A percentile compares a stretch with the other conserved stretches of the same genome.
phyloP scores from a whole-genome alignment of 2,113 vertebrate genomes.

The Psittacus erithacus region DNA sequence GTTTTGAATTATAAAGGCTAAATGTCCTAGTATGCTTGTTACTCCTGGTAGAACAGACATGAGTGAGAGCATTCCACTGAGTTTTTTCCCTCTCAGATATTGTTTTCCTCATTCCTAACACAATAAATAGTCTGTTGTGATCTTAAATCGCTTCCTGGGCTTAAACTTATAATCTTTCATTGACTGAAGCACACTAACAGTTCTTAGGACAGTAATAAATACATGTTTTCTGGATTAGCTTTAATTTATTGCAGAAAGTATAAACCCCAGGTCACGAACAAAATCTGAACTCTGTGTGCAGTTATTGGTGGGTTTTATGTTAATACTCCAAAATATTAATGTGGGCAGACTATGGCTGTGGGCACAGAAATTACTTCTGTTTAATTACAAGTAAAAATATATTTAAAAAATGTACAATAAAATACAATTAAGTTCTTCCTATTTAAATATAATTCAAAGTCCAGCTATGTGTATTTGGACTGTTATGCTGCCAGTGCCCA shows the following conservation, averaged over 20 bases:
- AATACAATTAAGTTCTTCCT: neutral
- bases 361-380: neutral
- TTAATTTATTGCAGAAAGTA: neutral
- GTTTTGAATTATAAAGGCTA: constrained; percentile 38
- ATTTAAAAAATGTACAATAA: neutral
- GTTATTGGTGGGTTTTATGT: neutral
- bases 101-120: neutral
- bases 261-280: neutral
- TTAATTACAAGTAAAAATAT: neutral
- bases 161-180: neutral
- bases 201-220: neutral
- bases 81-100: neutral
- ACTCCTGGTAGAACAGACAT: neutral
- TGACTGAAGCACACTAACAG: neutral
- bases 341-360: neutral
- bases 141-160: neutral
- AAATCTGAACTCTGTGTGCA: neutral
- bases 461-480: neutral
- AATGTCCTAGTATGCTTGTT: neutral
- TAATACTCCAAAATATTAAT: neutral
- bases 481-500: neutral
- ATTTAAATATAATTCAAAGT: neutral
- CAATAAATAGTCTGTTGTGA: neutral
- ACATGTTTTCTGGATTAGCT: neutral
- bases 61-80: neutral